Evolutionary conservation across 2,888 invertebrate species (phyloP), one percentile per base, ranked within the genome.

Genomic region (Coenonympha arcania): DNA sequence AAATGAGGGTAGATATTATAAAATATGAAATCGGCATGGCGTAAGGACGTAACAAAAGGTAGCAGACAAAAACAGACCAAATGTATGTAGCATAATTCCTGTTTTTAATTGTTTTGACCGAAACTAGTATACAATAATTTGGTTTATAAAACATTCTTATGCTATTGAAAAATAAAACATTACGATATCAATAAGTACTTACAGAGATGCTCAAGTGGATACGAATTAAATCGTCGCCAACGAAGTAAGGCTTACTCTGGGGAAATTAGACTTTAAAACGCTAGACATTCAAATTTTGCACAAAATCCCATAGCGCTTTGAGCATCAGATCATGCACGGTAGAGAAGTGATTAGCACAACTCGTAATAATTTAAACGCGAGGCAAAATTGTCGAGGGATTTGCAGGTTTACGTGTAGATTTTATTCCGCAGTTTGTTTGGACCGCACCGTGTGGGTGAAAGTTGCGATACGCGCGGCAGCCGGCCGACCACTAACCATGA

Each of bases 401-500:
- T 19, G 22, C 22, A n/a, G 34, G 30, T 26, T 22, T 22, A 34
- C 9, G 11, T 30, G n/a, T 28, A 43, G 31, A 40, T 47, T 37
- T 15, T 52, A 43, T 18, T 44, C 46, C 50, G 50, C 36, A n/a
- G 30, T 47, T 42, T 48, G 50, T 55, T 55, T 41, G 18, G 36
- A 48, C 41, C 19, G 52, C 60, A 43, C 33, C 30, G 41, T 58
- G 66, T 59, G 64, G 73, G 81, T 79, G 81, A 82, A 82, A 81
- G 80, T 78, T 69, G 66, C 64, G 62, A 60, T 66, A 64, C 58
- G 57, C 57, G 45, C 63, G 55, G 60, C 79, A 72, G 74, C 67
- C 73, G 70, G 71, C 70, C 75, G 74, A 72, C 72, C 76, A 80
- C 80, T 75, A 70, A 78, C 71, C 82, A 74, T 80, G 81, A 82